Conservation (phyloP, 2,113 vertebrate genomes). For the Istiophorus platypterus region DNA sequence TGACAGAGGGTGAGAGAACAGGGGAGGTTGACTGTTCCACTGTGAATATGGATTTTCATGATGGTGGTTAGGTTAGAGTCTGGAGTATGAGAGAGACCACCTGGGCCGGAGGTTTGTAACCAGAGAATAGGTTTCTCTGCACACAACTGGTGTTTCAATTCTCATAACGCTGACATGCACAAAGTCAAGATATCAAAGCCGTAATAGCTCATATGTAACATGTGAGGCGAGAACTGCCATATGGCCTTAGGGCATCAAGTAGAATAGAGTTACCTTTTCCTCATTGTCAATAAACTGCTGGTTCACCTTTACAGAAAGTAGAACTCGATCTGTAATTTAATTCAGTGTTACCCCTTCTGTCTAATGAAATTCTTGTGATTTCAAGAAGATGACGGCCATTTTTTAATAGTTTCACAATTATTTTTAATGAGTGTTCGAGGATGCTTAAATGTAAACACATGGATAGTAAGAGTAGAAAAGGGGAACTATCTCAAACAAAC, state of each 20-base stretch:
- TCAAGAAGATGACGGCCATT: neutral
- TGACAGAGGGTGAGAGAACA: neutral
- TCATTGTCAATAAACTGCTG: slow-evolving; percentile 22
- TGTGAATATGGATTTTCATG: slow-evolving; percentile 73
- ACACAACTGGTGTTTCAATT: slow-evolving; percentile 52
- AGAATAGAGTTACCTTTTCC: slow-evolving; percentile 17
- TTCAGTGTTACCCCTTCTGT: neutral
- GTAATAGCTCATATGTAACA: slow-evolving; percentile 55
- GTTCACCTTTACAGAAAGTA: neutral
- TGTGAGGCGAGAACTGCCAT: slow-evolving; percentile 46
- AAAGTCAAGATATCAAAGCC: slow-evolving; percentile 61
- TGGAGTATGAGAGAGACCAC: slow-evolving; percentile 73
- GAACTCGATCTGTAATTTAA: neutral
- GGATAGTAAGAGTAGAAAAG: neutral
- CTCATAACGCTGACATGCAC: slow-evolving; percentile 52
- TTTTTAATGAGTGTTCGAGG: too few species aligned
- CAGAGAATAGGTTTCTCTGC: slow-evolving; percentile 51
- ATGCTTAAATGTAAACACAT: neutral
- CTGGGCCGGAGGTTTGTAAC: slow-evolving; percentile 72
- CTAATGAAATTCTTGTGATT: neutral
- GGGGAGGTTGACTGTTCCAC: slow-evolving; percentile 50
- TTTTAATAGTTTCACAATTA: neutral
- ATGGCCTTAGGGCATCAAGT: slow-evolving; percentile 14
- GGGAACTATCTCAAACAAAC: neutral
- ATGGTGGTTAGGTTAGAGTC: slow-evolving; percentile 50